Percentiles rank a stretch among this genome's conserved stretches.
Evolutionary conservation across 2,113 vertebrate species (phyloP).

Genomic region (Pelmatolapia mariae): DNA sequence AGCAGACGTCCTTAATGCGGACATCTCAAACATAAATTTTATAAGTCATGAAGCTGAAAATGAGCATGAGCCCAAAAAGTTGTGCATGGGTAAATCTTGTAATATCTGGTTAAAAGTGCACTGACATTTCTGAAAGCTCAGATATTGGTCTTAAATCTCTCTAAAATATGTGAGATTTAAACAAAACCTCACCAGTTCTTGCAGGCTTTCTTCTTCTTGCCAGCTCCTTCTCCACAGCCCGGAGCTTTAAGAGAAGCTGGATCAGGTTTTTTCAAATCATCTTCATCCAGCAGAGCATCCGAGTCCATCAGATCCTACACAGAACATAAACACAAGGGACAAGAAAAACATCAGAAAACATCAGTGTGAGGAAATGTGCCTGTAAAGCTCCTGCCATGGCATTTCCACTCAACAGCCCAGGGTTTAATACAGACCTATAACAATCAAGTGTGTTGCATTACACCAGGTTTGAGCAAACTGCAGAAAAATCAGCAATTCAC

Average conservation of each 20-base stretch:
- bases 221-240: conserved; percentile 76
- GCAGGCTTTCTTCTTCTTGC: conserved; percentile 89
- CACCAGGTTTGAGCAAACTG: not conserved
- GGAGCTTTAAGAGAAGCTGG: conserved; percentile 78
- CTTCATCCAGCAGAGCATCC: conserved; percentile 86
- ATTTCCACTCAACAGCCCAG: not conserved
- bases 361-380: not conserved
- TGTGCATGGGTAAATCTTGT: accelerated
- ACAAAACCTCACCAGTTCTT: conserved; percentile 84
- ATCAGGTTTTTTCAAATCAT: conserved; percentile 90
- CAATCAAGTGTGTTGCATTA: not conserved
- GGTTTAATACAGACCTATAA: not conserved
- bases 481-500: not conserved
- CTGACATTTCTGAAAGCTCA: not conserved
- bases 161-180: accelerated
- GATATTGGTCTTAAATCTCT: not conserved
- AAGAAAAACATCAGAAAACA: not conserved
- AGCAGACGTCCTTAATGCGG: accelerated
- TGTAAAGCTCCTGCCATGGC: not conserved
- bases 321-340: not conserved
- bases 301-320: conserved; percentile 89
- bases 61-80: accelerated
- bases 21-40: not conserved
- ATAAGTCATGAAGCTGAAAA: accelerated
- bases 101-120: not conserved